Conservation (phyloP, 1,140 invertebrate genomes). For the Druon quercuslanigerum region DNA sequence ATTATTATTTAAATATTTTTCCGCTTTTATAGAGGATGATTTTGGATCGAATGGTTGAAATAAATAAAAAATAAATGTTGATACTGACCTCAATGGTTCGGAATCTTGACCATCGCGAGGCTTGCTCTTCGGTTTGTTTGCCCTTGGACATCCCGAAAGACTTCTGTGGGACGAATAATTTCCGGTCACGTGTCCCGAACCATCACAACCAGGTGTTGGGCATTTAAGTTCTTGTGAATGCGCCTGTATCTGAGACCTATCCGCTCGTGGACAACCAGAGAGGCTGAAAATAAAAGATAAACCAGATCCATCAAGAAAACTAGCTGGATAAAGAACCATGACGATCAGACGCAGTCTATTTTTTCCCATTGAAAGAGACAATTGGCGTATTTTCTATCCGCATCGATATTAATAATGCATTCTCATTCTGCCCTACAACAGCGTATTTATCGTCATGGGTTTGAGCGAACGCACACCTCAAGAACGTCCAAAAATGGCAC, state of each 20-base stretch:
- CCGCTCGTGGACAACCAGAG: conserved; percentile 85
- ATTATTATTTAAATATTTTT: too few relatives aligned
- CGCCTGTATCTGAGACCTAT: conserved; percentile 84
- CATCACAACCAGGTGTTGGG: conserved; percentile 92
- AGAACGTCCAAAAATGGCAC: conserved; percentile 60
- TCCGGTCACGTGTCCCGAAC: conserved; percentile 88
- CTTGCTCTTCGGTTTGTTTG: conserved; percentile 95
- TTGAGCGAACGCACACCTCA: conserved; percentile 62
- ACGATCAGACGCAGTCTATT: conserved; percentile 47
- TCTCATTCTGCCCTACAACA: conserved; percentile 13
- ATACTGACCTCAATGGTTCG: conserved; percentile 86
- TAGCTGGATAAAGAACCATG: conserved; percentile 42
- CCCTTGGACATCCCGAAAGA: conserved; percentile 89
- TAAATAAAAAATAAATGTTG: neutral
- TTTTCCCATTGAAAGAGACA: neutral
- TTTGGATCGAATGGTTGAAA: neutral
- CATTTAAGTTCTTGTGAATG: conserved; percentile 91
- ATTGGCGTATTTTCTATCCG: too few relatives aligned
- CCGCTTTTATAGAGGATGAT: neutral
- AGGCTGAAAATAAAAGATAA: conserved; percentile 75
- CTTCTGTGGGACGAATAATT: conserved; percentile 91
- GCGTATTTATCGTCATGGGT: conserved; percentile 52
- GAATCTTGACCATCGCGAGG: conserved; percentile 93
- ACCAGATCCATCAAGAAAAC: conserved; percentile 16
- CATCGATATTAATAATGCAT: neutral